Percentiles rank a stretch among this genome's conserved stretches.
These are phyloP conservation scores for Cephalopholis sonnerati DNA, from an alignment of 2,113 vertebrate genomes.

Conservation along the genomic window DNA sequence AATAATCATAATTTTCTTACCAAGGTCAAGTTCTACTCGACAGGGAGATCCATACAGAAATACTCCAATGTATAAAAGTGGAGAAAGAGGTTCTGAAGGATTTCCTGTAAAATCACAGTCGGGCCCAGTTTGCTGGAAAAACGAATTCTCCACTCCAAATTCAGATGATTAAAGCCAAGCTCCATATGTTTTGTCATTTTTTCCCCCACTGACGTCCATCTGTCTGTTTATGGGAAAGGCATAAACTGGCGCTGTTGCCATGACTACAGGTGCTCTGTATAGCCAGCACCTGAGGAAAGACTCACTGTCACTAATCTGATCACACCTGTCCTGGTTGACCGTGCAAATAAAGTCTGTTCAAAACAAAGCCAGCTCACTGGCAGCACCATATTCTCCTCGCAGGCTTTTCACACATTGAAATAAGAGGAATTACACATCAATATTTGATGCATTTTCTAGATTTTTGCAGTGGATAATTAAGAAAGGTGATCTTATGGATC, in stretches of 20 bases:
- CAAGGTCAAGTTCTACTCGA: not conserved
- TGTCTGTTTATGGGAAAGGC: slow-evolving; percentile 25
- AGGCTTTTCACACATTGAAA: not conserved
- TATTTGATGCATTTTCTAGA: not conserved
- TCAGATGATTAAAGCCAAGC: slow-evolving; percentile 30
- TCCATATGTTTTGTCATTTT: slow-evolving; percentile 40
- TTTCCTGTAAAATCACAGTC: not conserved
- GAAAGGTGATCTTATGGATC: not conserved
- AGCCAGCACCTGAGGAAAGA: slow-evolving; percentile 29
- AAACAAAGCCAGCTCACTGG: not conserved
- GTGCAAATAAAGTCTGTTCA: not conserved
- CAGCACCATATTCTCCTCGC: not conserved
- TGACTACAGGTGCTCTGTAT: slow-evolving; percentile 4
- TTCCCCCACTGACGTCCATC: slow-evolving; percentile 29
- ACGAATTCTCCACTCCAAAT: not conserved
- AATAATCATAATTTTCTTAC: not conserved
- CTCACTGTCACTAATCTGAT: not conserved
- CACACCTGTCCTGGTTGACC: slow-evolving; percentile 22
- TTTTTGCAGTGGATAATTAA: not conserved
- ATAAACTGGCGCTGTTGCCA: slow-evolving; percentile 22
- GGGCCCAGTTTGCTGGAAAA: not conserved
- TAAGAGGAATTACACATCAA: not conserved
- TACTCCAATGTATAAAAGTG: rapidly evolving
- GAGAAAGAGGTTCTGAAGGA: not conserved
- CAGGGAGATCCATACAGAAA: not conserved